Evolutionary conservation across 2,113 vertebrate species (phyloP).

Genomic region (Mormoops blainvillei): DNA sequence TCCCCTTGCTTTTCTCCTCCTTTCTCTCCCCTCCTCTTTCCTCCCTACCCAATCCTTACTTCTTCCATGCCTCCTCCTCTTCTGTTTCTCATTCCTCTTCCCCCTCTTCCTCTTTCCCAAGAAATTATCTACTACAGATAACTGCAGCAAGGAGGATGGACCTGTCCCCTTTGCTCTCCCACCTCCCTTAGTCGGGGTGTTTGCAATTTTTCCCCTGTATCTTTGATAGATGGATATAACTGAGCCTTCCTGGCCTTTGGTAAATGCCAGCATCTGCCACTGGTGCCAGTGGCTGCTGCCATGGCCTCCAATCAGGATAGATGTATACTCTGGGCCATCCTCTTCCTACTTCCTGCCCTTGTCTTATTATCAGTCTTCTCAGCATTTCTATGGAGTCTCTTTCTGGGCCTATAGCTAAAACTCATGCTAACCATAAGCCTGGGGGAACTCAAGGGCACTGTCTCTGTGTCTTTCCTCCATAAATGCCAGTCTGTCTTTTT

Average conservation of each 20-base stretch:
- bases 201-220: rapidly evolving
- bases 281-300: not conserved
- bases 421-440: not conserved
- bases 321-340: not conserved
- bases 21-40: not conserved
- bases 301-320: not conserved
- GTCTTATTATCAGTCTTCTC: not conserved
- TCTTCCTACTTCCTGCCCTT: not conserved
- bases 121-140: not conserved
- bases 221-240: not conserved
- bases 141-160: not conserved
- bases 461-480: not conserved
- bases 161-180: not conserved
- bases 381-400: not conserved
- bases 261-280: not conserved
- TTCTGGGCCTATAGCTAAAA: not conserved
- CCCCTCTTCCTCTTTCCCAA: not conserved
- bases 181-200: not conserved
- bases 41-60: not conserved
- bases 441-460: not conserved
- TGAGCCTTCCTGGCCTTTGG: not conserved
- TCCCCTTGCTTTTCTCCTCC: not conserved
- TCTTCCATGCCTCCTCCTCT: not conserved
- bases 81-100: not conserved
- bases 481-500: not conserved